phyloP scores from a whole-genome alignment of 2,113 vertebrate genomes.

The Chlorodrepanis virens region DNA sequence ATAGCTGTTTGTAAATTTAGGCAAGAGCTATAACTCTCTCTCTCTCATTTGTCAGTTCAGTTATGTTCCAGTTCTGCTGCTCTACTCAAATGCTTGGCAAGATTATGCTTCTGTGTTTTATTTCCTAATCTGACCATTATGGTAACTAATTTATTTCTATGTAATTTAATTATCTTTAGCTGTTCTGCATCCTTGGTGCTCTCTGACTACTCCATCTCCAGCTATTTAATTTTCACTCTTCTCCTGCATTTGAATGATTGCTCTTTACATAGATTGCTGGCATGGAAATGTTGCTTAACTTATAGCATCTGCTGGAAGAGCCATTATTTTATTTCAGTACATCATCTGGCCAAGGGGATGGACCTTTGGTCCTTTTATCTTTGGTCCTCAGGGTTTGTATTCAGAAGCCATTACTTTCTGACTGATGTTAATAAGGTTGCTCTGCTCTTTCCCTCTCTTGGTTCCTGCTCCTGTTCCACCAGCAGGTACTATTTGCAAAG shows the following conservation, averaged over 20 bases:
- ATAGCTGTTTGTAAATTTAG: neutral
- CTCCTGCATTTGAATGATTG: slow-evolving; percentile 7
- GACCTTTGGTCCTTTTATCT: neutral
- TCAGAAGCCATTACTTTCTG: neutral
- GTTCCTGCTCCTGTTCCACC: neutral
- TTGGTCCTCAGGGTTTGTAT: neutral
- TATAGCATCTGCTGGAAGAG: neutral
- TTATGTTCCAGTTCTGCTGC: slow-evolving; percentile 4
- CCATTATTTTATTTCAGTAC: slow-evolving; percentile 2
- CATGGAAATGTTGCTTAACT: neutral
- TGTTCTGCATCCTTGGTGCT: slow-evolving; percentile 38
- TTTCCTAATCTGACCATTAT: slow-evolving; percentile 51
- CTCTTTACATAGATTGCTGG: neutral
- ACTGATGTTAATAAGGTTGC: neutral
- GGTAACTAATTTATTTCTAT: slow-evolving; percentile 52
- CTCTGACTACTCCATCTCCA: neutral
- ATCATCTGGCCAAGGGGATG: neutral
- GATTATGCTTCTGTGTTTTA: slow-evolving; percentile 22
- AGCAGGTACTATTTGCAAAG: neutral
- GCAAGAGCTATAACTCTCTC: slow-evolving; percentile 3
- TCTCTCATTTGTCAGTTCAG: slow-evolving; percentile 20
- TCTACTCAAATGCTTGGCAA: slow-evolving; percentile 26
- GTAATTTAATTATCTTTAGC: slow-evolving; percentile 55
- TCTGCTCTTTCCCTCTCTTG: neutral
- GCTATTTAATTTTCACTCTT: slow-evolving; percentile 12